Evolutionary conservation across 2,888 invertebrate genomes (phyloP).

Genomic region (Rambutsinella grinnellia): DNA sequence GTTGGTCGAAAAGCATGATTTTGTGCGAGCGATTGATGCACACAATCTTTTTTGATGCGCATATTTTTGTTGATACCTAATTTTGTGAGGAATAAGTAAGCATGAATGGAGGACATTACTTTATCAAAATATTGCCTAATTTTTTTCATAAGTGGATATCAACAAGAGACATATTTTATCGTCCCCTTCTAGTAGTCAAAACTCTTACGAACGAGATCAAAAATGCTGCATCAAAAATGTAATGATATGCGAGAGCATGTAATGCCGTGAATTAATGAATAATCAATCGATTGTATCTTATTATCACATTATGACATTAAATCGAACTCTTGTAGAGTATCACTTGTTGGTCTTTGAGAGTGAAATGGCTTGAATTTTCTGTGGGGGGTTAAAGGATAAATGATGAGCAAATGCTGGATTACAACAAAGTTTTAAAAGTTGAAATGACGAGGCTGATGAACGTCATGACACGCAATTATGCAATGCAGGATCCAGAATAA

Average conservation of each 20-base stretch:
- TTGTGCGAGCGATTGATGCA: background rate
- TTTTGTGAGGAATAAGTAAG: background rate
- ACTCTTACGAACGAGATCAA: background rate
- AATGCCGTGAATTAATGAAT: background rate
- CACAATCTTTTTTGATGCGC: background rate
- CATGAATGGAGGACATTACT: background rate
- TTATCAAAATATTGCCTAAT: background rate
- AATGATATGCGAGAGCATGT: background rate
- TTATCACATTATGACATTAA: too few relatives aligned
- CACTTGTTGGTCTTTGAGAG: background rate
- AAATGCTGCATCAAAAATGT: background rate
- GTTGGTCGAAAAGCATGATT: background rate
- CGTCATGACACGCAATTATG: too few relatives aligned
- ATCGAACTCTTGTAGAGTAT: background rate
- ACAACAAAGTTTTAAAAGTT: too few relatives aligned
- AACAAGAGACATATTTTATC: too few relatives aligned
- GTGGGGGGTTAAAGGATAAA: background rate
- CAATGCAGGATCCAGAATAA: too few relatives aligned
- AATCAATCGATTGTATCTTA: background rate
- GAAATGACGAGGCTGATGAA: too few relatives aligned
- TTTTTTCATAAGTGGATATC: background rate
- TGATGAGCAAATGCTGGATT: too few relatives aligned
- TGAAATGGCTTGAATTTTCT: background rate
- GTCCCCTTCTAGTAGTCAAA: too few relatives aligned
- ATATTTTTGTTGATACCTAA: background rate